Evolutionary conservation across 2,888 invertebrate species (phyloP).

Genomic region (Auanema sp.): DNA sequence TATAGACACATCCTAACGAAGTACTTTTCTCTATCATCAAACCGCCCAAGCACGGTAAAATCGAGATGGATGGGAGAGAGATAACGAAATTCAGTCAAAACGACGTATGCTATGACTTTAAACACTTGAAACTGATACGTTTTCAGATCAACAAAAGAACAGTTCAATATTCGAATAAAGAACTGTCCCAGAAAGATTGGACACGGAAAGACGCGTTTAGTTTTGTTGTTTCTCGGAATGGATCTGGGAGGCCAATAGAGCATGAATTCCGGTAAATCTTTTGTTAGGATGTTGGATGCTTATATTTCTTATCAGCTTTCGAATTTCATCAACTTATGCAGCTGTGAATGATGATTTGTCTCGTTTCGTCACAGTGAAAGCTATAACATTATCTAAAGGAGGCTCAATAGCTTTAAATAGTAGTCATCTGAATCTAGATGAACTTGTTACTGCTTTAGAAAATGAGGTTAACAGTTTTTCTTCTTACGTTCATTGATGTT

Average conservation of each 20-base stretch:
- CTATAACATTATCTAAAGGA: conserved; percentile 23
- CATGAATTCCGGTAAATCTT: conserved; percentile 27
- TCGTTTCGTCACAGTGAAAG: conserved; percentile 30
- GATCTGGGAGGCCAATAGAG: conserved; percentile 23
- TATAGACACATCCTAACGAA: conserved; percentile 46
- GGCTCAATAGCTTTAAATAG: conserved; percentile 50
- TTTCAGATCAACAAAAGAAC: conserved; percentile 41
- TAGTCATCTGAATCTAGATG: conserved; percentile 44
- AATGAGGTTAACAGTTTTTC: conserved; percentile 23
- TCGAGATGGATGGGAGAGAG: conserved; percentile 41
- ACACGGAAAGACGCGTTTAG: conserved; percentile 38
- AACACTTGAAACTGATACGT: background rate
- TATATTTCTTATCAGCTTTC: conserved; percentile 37
- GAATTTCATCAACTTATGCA: conserved; percentile 54
- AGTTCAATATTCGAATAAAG: conserved; percentile 36
- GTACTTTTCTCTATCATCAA: conserved; percentile 46
- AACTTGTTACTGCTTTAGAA: conserved; percentile 30
- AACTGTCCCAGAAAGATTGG: conserved; percentile 37
- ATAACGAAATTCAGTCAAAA: conserved; percentile 35
- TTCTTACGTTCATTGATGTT: too few species aligned
- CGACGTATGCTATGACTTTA: conserved; percentile 22
- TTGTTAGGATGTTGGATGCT: background rate
- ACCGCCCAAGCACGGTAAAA: conserved; percentile 42
- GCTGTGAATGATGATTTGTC: conserved; percentile 42
- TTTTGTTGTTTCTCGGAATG: conserved; percentile 38